Percentiles rank a stretch among this genome's conserved stretches.
These are phyloP conservation scores for Latrodectus hesperus DNA, from an alignment of 2,888 invertebrate genomes.

Conservation along the genomic window DNA sequence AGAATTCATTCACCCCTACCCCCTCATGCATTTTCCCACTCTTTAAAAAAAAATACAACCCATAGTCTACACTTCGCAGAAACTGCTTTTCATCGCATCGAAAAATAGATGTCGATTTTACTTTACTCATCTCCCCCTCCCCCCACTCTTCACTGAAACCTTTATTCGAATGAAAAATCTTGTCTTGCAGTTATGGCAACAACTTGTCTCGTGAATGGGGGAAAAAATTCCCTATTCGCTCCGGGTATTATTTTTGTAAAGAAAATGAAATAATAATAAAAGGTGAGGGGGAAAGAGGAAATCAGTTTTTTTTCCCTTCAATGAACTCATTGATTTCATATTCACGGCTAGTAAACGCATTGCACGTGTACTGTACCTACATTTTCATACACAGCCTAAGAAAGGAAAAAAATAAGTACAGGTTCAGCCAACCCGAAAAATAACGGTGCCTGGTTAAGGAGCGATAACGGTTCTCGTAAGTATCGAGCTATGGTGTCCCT, in stretches of 20 bases:
- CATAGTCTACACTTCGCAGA: background rate
- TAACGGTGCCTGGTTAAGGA: slow-evolving; percentile 50
- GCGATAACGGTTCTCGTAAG: slow-evolving; percentile 35
- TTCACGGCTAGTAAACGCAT: slow-evolving; percentile 23
- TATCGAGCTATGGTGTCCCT: background rate
- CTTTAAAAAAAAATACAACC: background rate
- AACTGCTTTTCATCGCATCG: slow-evolving; percentile 20
- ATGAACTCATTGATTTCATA: slow-evolving; percentile 56
- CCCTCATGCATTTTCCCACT: slow-evolving; percentile 11
- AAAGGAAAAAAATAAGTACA: background rate
- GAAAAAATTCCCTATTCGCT: slow-evolving; percentile 11
- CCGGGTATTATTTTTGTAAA: slow-evolving; percentile 34
- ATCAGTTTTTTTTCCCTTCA: slow-evolving; percentile 3
- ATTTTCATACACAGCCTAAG: background rate
- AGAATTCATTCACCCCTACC: background rate
- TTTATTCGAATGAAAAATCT: slow-evolving; percentile 51
- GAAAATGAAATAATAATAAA: background rate
- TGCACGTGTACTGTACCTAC: background rate
- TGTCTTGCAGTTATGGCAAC: slow-evolving; percentile 54
- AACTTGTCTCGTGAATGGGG: slow-evolving; percentile 32
- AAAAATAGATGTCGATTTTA: slow-evolving; percentile 57
- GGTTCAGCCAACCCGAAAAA: slow-evolving; percentile 32
- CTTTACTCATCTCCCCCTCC: background rate
- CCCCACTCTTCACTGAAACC: background rate
- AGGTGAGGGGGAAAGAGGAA: slow-evolving; percentile 4